These are phyloP conservation scores for Pseudochirops corinnae DNA, from an alignment of 2,797 vertebrate species.

Conservation along the genomic window DNA sequence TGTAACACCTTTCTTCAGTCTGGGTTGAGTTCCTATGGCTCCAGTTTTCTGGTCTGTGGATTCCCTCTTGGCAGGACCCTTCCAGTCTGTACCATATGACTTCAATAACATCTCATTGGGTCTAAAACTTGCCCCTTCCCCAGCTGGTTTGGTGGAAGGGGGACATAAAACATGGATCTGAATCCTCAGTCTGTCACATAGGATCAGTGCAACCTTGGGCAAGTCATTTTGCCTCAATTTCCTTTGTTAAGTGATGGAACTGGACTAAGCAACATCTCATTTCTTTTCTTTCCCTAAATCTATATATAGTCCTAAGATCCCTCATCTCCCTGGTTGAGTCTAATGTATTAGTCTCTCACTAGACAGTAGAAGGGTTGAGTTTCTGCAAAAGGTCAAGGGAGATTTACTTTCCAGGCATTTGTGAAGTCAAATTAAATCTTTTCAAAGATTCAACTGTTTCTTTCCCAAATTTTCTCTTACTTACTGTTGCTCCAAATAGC, in stretches of 20 bases:
- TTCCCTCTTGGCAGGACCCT: neutral
- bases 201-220: neutral
- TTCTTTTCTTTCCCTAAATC: neutral
- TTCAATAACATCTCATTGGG: neutral
- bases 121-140: neutral
- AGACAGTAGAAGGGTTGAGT: neutral
- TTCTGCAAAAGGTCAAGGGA: conserved; percentile 16
- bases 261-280: neutral
- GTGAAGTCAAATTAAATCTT: conserved; percentile 4
- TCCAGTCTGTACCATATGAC: neutral
- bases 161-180: neutral
- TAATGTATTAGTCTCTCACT: neutral
- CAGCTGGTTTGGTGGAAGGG: neutral
- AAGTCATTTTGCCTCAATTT: neutral
- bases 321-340: neutral
- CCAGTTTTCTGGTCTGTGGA: neutral
- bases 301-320: neutral
- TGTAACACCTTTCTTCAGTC: neutral
- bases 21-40: neutral
- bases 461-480: conserved; percentile 27
- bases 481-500: neutral
- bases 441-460: neutral
- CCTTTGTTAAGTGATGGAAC: neutral
- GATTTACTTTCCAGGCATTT: neutral
- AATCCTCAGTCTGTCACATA: neutral